phyloP scores from a whole-genome alignment of 1,140 invertebrate species.

The Pseudomyrmex cubaensis region DNA sequence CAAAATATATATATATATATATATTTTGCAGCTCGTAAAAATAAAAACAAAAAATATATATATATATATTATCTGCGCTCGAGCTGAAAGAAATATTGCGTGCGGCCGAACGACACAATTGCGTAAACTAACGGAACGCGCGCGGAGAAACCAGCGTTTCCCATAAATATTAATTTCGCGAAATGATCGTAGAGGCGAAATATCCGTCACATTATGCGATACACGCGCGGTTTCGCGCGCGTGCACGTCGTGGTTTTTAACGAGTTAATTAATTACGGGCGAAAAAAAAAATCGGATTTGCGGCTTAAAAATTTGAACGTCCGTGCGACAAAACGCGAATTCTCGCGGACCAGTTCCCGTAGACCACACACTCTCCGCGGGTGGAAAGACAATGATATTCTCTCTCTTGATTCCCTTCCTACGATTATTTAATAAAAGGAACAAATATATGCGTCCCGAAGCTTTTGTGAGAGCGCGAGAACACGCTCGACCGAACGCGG shows the following conservation, averaged over 20 bases:
- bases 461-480: conserved; percentile 12
- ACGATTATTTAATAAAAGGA: conserved; percentile 66
- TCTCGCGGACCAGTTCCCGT: conserved; percentile 3
- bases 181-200: conserved; percentile 62
- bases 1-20: no score
- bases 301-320: conserved; percentile 47
- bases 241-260: conserved; percentile 17
- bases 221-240: background rate
- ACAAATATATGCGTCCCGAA: background rate
- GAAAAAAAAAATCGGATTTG: conserved; percentile 58
- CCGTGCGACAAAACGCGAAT: conserved; percentile 15
- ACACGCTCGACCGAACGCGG: background rate
- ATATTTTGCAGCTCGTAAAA: no score
- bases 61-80: background rate
- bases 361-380: conserved; percentile 2
- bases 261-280: conserved; percentile 64
- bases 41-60: no score
- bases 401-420: background rate
- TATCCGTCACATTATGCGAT: conserved; percentile 12
- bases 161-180: conserved; percentile 75
- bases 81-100: conserved; percentile 5
- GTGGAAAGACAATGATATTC: conserved; percentile 64
- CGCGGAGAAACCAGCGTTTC: background rate
- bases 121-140: conserved; percentile 25
- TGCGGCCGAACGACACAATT: background rate